Evolutionary conservation across 2,113 vertebrate genomes (phyloP).

Genomic region (Tursiops truncatus): DNA sequence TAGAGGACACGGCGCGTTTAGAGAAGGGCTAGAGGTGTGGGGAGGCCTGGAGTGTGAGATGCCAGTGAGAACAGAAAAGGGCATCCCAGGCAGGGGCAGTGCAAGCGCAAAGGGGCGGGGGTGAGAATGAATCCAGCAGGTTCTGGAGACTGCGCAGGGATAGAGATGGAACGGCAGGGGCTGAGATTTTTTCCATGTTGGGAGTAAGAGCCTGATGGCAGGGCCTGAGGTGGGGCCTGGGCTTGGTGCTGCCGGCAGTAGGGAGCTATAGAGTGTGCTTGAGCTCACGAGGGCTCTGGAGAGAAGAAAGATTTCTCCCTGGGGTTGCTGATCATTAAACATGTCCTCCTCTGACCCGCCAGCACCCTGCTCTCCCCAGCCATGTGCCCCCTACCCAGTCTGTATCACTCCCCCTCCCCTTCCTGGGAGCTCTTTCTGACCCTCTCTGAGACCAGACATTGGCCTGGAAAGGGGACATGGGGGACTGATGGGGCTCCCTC

Average conservation of each 20-base stretch:
- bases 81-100: too few species aligned
- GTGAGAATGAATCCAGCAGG: not conserved
- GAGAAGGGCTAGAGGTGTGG: not conserved
- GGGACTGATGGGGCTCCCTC: not conserved
- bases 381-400: not conserved
- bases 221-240: not conserved
- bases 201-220: not conserved
- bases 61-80: not conserved
- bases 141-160: accelerated
- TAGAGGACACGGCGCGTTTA: accelerated
- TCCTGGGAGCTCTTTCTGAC: not conserved
- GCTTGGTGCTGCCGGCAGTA: not conserved
- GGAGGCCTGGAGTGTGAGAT: not conserved
- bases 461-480: not conserved
- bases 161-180: not conserved
- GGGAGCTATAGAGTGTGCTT: not conserved
- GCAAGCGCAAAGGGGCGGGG: not conserved
- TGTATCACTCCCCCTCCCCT: not conserved
- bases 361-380: too few species aligned
- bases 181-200: not conserved
- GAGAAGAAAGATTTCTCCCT: not conserved
- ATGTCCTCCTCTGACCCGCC: not conserved
- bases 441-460: not conserved
- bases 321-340: too few species aligned
- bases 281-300: not conserved